A percentile compares a stretch with the other conserved stretches of the same genome.
Evolutionary conservation across 2,113 vertebrate species (phyloP).

Genomic region (Xerus inauris): DNA sequence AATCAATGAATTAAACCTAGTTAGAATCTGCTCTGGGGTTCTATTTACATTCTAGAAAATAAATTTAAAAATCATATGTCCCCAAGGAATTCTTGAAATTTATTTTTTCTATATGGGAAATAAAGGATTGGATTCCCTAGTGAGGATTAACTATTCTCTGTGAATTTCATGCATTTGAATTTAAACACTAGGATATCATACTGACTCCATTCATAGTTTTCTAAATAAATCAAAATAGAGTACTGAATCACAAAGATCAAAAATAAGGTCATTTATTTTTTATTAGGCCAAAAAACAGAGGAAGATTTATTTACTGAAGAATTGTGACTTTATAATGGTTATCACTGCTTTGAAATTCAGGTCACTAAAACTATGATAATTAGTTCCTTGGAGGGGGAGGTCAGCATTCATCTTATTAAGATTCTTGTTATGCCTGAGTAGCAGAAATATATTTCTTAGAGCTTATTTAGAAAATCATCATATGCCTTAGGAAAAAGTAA

Average conservation of each 20-base stretch:
- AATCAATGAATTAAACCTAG: not conserved
- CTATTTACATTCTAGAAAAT: not conserved
- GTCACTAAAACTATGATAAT: not conserved
- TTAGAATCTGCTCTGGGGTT: not conserved
- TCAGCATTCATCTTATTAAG: not conserved
- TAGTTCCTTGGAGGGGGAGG: not conserved
- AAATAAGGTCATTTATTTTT: not conserved
- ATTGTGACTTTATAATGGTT: not conserved
- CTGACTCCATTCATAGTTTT: not conserved
- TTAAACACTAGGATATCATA: not conserved
- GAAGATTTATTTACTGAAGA: conserved; percentile 30
- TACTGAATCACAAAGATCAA: not conserved
- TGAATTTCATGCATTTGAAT: not conserved
- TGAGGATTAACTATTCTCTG: not conserved
- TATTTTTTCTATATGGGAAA: not conserved
- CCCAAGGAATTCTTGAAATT: not conserved
- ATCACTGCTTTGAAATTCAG: conserved; percentile 25
- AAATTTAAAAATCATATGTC: not conserved
- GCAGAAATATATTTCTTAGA: not conserved
- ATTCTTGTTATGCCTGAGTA: not conserved
- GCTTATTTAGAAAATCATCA: conserved; percentile 29
- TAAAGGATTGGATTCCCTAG: not conserved
- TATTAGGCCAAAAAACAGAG: conserved; percentile 22
- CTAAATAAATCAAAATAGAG: not conserved
- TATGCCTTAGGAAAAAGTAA: not conserved